Conservation (phyloP, 1,140 invertebrate species). For the Papilio polytes region DNA sequence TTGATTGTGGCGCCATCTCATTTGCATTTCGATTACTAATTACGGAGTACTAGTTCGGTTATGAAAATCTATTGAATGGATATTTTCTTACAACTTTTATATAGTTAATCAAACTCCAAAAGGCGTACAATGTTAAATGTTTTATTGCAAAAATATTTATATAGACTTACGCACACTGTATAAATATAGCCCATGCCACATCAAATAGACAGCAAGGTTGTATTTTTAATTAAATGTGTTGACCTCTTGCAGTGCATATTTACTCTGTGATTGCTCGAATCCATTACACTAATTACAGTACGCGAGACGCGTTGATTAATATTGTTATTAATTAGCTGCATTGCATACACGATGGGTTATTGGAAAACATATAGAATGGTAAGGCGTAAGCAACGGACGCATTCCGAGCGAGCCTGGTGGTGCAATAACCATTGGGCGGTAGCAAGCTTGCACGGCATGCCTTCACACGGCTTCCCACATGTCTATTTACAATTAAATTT, state of each 20-base stretch:
- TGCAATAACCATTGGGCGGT: constrained; percentile 5
- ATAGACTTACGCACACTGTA: not conserved
- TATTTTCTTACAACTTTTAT: not conserved
- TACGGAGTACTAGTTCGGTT: not conserved
- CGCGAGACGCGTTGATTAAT: constrained; percentile 8
- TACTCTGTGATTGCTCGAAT: not conserved
- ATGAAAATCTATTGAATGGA: not conserved
- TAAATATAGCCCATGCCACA: not conserved
- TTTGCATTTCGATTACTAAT: constrained; percentile 3
- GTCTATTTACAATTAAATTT: not conserved
- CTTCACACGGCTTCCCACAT: not conserved
- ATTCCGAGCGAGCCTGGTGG: constrained; percentile 14
- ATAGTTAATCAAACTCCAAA: not conserved
- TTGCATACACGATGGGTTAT: not conserved
- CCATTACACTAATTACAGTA: constrained; percentile 13
- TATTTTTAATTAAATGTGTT: constrained; percentile 7
- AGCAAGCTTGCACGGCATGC: not conserved
- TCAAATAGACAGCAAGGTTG: not conserved
- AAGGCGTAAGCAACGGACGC: not conserved
- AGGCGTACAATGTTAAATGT: not conserved
- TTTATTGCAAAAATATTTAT: not conserved
- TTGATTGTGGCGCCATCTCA: constrained; percentile 26
- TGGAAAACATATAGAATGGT: constrained; percentile 19
- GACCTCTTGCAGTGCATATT: constrained; percentile 8
- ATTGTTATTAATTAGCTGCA: constrained; percentile 6